Base-by-base conservation (phyloP, 1,140 invertebrate genomes). In the Lepidurus couesii region DNA sequence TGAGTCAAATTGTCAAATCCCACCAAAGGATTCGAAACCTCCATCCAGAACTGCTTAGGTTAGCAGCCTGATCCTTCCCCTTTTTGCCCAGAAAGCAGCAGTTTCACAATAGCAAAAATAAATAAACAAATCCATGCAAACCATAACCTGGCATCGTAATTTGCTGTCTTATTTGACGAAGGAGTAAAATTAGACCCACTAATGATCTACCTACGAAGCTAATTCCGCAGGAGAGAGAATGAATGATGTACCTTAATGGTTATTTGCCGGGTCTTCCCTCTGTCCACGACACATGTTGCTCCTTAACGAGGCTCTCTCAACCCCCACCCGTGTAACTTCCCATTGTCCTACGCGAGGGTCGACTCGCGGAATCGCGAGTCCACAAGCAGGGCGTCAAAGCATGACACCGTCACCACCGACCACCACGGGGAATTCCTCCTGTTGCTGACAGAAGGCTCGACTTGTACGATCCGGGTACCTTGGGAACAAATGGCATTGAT, bases 381-480 rank as follows among this genome's bases (percentile, higher is more conserved):
- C 34, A 34, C 34, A 34, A 34, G 34, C 34, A 34, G 34, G 2
- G 34, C 34, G 34, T 34, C 13, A 21, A 65, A 65, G 53, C 53
- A 21, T 16, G 53, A 16, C 34, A 34, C 34, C 34, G 34, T 34
- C 34, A 65, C 6, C 16, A 65, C 53, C 13, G 16, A 7, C 53
- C 53, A n/a, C 6, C 53, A n/a, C 53, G 16, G 53, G 53, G 53
- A 65, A 65, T 65, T 65, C 53, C 53, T 65, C 53, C 53, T 65
- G 53, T 65, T 65, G 53, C 53, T 21, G 53, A 65, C n/a, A 21
- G 53, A 21, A 65, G 53, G n/a, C 34, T 34, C 34, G 34, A 34
- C 53, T 65, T 65, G 53, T 65, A 65, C 16, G 53, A 65, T 65
- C 13, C 21, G 0, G 21, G 53, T 65, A 21, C 21, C 53, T 21